A percentile compares a stretch with the other conserved stretches of the same genome.
Evolutionary conservation across 92 coral and sea anemone species (phyloP).

Genomic region (Epizoanthus stellaris): DNA sequence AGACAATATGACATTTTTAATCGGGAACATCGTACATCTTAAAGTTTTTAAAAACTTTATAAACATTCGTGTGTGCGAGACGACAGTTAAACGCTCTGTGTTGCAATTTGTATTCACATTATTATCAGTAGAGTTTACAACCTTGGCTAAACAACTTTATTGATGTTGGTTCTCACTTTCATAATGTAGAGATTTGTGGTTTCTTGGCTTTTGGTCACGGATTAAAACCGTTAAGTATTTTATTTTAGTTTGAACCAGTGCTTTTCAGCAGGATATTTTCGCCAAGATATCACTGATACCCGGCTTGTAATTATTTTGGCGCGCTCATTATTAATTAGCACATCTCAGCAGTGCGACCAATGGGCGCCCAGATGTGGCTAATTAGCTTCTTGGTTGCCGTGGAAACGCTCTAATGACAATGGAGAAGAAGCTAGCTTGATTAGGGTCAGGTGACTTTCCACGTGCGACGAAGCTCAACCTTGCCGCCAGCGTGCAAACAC

Average conservation of each 20-base stretch:
- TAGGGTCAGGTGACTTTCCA: conserved; percentile 77
- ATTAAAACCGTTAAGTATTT: conserved; percentile 25
- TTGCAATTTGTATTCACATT: conserved; percentile 52
- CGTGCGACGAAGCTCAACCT: conserved; percentile 88
- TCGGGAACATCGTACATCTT: neutral
- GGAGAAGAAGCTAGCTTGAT: conserved; percentile 76
- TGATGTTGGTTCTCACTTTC: conserved; percentile 3
- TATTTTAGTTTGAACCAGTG: conserved; percentile 11
- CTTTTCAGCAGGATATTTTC: conserved; percentile 2
- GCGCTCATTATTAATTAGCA: conserved; percentile 83
- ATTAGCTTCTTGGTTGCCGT: conserved; percentile 85
- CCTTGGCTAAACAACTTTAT: conserved; percentile 42
- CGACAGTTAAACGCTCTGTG: conserved; percentile 25
- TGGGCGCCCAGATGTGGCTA: conserved; percentile 60
- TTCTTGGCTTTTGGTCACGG: neutral
- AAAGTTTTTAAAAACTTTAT: conserved; percentile 19
- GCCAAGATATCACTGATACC: conserved; percentile 47
- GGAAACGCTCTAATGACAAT: conserved; percentile 78
- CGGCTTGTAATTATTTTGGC: conserved; percentile 84
- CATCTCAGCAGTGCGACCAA: conserved; percentile 82
- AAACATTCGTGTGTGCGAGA: conserved; percentile 28
- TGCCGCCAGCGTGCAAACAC: conserved; percentile 89
- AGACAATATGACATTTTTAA: neutral
- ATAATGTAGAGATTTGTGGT: conserved; percentile 39
- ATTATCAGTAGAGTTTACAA: conserved; percentile 39